phyloP scores from a whole-genome alignment of 2,797 vertebrate species.

The Rhadinocentrus ornatus region DNA sequence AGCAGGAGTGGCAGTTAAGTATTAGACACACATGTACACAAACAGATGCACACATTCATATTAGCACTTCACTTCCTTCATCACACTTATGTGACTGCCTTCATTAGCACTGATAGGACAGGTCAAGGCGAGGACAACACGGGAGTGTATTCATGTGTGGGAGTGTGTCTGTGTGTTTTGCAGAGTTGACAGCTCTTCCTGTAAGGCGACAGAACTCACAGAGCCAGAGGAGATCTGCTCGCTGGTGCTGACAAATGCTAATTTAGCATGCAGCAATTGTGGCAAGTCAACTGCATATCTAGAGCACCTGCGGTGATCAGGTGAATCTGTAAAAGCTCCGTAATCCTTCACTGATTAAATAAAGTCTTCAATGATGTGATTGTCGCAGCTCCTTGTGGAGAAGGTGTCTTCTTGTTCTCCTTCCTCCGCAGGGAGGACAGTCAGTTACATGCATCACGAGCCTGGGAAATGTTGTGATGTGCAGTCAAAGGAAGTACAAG shows the following conservation, averaged over 20 bases:
- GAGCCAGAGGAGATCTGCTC: conserved; percentile 38
- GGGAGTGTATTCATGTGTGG: not conserved
- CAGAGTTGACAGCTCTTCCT: conserved; percentile 23
- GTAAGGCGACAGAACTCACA: conserved; percentile 19
- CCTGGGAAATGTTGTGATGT: conserved; percentile 1
- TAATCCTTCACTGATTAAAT: conserved; percentile 22
- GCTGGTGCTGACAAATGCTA: conserved; percentile 9
- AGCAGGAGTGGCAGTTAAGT: conserved; percentile 55
- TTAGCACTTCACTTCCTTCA: conserved; percentile 41
- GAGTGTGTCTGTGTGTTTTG: conserved; percentile 1
- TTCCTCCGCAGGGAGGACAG: not conserved
- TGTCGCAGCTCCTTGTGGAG: not conserved
- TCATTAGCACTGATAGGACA: conserved; percentile 61
- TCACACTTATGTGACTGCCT: conserved; percentile 46
- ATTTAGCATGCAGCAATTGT: conserved; percentile 45
- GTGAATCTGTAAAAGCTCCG: not conserved
- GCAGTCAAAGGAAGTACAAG: not conserved
- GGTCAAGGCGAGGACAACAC: conserved; percentile 39
- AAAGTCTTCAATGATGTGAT: conserved; percentile 24
- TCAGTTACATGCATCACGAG: not conserved
- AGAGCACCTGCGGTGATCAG: conserved; percentile 24
- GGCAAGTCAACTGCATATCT: conserved; percentile 11
- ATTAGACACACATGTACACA: conserved; percentile 20
- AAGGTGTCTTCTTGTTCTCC: not conserved
- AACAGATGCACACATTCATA: conserved; percentile 16